These are phyloP conservation scores for Ichneumon xanthorius DNA, from an alignment of 2,888 invertebrate species.

Conservation along the genomic window DNA sequence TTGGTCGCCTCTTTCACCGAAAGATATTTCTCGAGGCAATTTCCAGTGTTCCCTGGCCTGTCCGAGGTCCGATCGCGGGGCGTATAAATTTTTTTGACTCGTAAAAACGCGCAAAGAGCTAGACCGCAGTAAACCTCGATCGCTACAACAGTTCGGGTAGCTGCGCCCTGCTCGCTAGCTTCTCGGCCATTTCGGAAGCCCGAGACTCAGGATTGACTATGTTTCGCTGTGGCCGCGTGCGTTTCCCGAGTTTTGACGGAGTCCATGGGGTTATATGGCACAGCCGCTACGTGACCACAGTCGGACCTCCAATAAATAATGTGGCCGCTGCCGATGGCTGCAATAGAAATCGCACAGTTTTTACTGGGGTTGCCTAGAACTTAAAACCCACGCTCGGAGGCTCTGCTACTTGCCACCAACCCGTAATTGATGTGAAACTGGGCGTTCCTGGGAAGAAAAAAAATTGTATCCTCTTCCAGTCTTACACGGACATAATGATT, in stretches of 20 bases:
- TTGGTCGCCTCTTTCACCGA: constrained; percentile 33
- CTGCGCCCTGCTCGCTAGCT: not conserved
- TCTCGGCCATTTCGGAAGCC: not conserved
- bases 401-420: constrained; percentile 11
- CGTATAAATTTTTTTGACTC: constrained; percentile 65
- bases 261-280: constrained; percentile 67
- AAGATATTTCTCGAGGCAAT: constrained; percentile 20
- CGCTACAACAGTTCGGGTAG: not conserved
- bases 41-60: constrained; percentile 18
- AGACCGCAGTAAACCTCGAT: constrained; percentile 64
- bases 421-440: constrained; percentile 27
- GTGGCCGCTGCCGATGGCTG: constrained; percentile 66
- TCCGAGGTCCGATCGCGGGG: constrained; percentile 60
- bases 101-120: constrained; percentile 52
- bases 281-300: constrained; percentile 62
- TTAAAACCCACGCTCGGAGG: not conserved
- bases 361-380: constrained; percentile 72
- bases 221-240: not conserved
- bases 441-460: not conserved
- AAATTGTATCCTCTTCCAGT: not conserved
- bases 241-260: constrained; percentile 38
- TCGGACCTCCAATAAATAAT: constrained; percentile 70
- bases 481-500: not conserved
- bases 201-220: not conserved
- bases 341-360: constrained; percentile 70